A percentile compares a stretch with the other conserved stretches of the same genome.
Conservation (phyloP, 1,140 invertebrate genomes). For the Holotrichia oblita region DNA sequence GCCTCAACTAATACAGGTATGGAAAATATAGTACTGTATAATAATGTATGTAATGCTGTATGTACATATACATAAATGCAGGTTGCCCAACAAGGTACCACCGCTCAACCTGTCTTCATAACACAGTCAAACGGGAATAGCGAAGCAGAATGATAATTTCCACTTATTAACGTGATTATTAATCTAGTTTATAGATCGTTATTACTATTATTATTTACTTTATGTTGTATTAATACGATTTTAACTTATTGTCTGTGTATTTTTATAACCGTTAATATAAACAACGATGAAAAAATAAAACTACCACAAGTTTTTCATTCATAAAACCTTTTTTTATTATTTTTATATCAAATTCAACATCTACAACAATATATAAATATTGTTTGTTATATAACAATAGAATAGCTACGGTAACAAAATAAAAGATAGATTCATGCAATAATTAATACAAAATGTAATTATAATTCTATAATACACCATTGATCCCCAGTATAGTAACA, state of each 20-base stretch:
- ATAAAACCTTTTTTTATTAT: slow-evolving; percentile 19
- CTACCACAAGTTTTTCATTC: not conserved
- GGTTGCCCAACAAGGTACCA: slow-evolving; percentile 57
- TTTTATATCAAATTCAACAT: slow-evolving; percentile 36
- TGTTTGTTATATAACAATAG: slow-evolving; percentile 26
- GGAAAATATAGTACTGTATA: slow-evolving; percentile 1
- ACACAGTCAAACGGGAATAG: slow-evolving; percentile 55
- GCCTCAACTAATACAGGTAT: slow-evolving; percentile 70
- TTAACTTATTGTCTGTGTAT: slow-evolving; percentile 29
- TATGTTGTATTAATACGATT: slow-evolving; percentile 19
- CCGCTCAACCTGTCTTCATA: slow-evolving; percentile 57
- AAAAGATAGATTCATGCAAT: not conserved
- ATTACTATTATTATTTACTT: not conserved
- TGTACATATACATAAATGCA: slow-evolving; percentile 40
- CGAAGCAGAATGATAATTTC: slow-evolving; percentile 54
- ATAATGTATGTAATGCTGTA: not conserved
- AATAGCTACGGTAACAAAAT: slow-evolving; percentile 15
- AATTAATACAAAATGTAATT: slow-evolving; percentile 22
- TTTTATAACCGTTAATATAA: slow-evolving; percentile 26
- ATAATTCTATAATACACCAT: slow-evolving; percentile 14
- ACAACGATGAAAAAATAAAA: not conserved
- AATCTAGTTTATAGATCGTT: not conserved
- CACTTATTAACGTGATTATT: slow-evolving; percentile 9
- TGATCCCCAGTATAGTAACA: slow-evolving; percentile 20
- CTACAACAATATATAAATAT: slow-evolving; percentile 19